A percentile compares a stretch with the other conserved stretches of the same genome.
phyloP scores from a whole-genome alignment of 2,888 invertebrate species.

The Venustoraphidia nigricollis region DNA sequence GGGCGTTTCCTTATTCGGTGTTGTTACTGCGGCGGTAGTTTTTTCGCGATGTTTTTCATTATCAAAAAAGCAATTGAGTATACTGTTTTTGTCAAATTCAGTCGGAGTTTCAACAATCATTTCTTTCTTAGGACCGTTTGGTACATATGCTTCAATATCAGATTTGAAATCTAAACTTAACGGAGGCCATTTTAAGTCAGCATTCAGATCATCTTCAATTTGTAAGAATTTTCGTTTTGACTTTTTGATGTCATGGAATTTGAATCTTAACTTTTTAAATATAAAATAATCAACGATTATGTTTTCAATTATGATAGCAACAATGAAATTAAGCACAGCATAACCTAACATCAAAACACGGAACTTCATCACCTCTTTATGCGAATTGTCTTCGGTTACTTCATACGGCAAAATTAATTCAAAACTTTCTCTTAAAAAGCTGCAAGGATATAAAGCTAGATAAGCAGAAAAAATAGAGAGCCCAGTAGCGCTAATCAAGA shows the following conservation, averaged over 20 bases:
- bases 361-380: conserved; percentile 1
- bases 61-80: conserved; percentile 32
- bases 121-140: conserved; percentile 17
- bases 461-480: conserved; percentile 33
- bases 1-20: neutral
- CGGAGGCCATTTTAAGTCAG: conserved; percentile 43
- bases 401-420: conserved; percentile 51
- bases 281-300: conserved; percentile 39
- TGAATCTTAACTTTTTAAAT: conserved; percentile 32
- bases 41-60: neutral
- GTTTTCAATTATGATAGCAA: conserved; percentile 38
- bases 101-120: too few relatives aligned
- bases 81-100: conserved; percentile 24
- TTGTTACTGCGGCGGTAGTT: neutral
- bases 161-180: conserved; percentile 18
- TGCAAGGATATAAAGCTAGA: conserved; percentile 30
- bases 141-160: neutral
- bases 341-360: conserved; percentile 31
- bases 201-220: conserved; percentile 34
- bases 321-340: conserved; percentile 33
- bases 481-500: conserved; percentile 30
- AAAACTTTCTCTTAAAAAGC: conserved; percentile 34
- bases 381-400: neutral
- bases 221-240: conserved; percentile 39
- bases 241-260: conserved; percentile 31